phyloP scores from a whole-genome alignment of 1,140 invertebrate genomes.

The Phocides pigmalion region DNA sequence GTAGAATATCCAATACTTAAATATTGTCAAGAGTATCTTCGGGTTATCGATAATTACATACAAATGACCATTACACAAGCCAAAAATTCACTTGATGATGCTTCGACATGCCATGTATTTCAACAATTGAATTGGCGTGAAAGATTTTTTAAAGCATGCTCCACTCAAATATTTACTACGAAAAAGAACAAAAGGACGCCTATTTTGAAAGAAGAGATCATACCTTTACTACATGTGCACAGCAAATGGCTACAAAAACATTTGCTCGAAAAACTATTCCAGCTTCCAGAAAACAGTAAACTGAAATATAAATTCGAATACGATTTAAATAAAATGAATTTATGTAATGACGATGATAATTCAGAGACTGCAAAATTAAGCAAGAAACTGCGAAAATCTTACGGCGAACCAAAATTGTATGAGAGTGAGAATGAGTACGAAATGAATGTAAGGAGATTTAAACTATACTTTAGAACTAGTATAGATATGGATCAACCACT shows the following conservation, averaged over 20 bases:
- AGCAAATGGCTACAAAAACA: constrained; percentile 85
- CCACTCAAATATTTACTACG: constrained; percentile 55
- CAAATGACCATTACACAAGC: constrained; percentile 53
- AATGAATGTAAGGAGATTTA: constrained; percentile 42
- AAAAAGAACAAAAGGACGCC: constrained; percentile 60
- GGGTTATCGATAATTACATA: constrained; percentile 67
- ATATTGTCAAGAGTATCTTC: constrained; percentile 69
- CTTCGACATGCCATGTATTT: constrained; percentile 50
- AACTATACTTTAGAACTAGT: constrained; percentile 52
- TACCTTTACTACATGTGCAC: constrained; percentile 79
- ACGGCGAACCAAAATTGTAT: constrained; percentile 69
- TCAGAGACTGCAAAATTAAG: constrained; percentile 52
- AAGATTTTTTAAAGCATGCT: constrained; percentile 74
- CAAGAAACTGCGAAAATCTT: constrained; percentile 67
- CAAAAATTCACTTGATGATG: constrained; percentile 47
- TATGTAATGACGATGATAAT: constrained; percentile 48
- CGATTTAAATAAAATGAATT: constrained; percentile 41
- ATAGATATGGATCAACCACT: constrained; percentile 61
- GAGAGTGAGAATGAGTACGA: constrained; percentile 57
- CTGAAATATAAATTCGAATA: constrained; percentile 43
- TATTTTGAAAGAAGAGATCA: constrained; percentile 68
- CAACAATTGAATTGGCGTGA: constrained; percentile 77
- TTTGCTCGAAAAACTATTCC: constrained; percentile 65
- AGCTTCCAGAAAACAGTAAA: constrained; percentile 41
- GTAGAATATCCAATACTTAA: constrained; percentile 81